Percentiles rank a stretch among this genome's conserved stretches.
Conservation (phyloP, 2,888 invertebrate genomes). For the Pachycephus smyrnensis region DNA sequence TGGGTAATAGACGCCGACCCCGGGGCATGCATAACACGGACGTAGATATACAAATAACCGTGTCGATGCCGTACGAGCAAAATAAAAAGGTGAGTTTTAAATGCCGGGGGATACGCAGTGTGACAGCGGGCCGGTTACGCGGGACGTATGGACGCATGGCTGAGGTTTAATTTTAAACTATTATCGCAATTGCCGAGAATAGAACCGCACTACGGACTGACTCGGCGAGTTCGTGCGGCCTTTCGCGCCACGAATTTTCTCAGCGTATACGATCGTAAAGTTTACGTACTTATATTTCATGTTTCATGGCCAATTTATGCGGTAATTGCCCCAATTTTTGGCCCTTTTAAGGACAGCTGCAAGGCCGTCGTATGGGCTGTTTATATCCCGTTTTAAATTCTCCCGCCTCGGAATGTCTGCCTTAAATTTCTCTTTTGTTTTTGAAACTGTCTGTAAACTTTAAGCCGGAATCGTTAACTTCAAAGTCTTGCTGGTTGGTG, state of each 20-base stretch:
- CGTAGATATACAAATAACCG: slow-evolving; percentile 2
- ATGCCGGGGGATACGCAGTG: not conserved
- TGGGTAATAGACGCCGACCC: slow-evolving; percentile 9
- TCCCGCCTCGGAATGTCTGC: not conserved
- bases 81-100: not conserved
- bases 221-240: not conserved
- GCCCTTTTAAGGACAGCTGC: not conserved
- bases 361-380: not conserved
- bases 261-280: not conserved
- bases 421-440: not conserved
- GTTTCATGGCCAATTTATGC: not conserved
- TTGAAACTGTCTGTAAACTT: not conserved
- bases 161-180: slow-evolving; percentile 33
- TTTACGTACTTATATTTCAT: not conserved
- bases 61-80: not conserved
- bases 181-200: slow-evolving; percentile 35
- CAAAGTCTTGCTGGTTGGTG: not conserved
- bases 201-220: slow-evolving; percentile 16
- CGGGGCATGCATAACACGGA: not conserved
- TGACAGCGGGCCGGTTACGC: not conserved
- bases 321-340: not conserved
- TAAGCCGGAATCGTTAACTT: not conserved
- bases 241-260: not conserved
- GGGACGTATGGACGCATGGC: slow-evolving; percentile 13
- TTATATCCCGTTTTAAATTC: not conserved